Percentiles rank a stretch among this genome's conserved stretches.
Conservation (phyloP, 2,113 vertebrate genomes). For the Stegastes partitus region DNA sequence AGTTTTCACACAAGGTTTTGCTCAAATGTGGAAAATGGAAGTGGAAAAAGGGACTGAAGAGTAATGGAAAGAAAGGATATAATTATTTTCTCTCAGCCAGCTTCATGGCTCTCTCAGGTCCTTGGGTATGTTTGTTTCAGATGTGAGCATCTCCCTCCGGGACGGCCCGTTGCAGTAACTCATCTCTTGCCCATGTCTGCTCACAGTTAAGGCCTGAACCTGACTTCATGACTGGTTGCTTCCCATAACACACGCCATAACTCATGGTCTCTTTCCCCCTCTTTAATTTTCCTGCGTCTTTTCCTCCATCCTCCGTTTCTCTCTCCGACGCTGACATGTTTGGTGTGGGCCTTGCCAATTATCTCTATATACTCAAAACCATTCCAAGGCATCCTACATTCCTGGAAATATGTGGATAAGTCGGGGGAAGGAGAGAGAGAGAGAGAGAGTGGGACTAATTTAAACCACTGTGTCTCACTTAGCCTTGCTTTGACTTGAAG, state of each 20-base stretch:
- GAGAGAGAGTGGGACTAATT: constrained; percentile 52
- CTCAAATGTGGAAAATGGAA: constrained; percentile 10
- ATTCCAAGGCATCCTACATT: constrained; percentile 5
- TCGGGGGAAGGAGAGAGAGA: not conserved
- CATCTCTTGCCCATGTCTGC: constrained; percentile 42
- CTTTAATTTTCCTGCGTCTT: not conserved
- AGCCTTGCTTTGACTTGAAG: constrained; percentile 37
- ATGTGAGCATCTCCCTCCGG: constrained; percentile 56
- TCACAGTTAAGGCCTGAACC: constrained; percentile 32
- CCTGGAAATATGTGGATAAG: constrained; percentile 6
- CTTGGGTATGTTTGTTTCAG: constrained; percentile 61
- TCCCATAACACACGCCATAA: constrained; percentile 19
- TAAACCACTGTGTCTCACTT: constrained; percentile 65
- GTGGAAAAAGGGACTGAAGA: not conserved
- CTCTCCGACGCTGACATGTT: constrained; percentile 17
- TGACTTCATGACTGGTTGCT: constrained; percentile 46
- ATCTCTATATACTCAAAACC: not conserved
- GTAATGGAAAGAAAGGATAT: constrained; percentile 35
- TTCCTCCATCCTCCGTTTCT: not conserved
- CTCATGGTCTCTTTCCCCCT: not conserved
- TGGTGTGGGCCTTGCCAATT: constrained; percentile 7
- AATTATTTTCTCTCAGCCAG: constrained; percentile 47
- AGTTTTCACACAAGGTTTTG: not conserved
- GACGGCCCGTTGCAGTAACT: constrained; percentile 48
- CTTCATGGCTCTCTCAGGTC: constrained; percentile 59